These are phyloP conservation scores for Ascaphus truei DNA, from an alignment of 2,113 vertebrate genomes.

Conservation along the genomic window DNA sequence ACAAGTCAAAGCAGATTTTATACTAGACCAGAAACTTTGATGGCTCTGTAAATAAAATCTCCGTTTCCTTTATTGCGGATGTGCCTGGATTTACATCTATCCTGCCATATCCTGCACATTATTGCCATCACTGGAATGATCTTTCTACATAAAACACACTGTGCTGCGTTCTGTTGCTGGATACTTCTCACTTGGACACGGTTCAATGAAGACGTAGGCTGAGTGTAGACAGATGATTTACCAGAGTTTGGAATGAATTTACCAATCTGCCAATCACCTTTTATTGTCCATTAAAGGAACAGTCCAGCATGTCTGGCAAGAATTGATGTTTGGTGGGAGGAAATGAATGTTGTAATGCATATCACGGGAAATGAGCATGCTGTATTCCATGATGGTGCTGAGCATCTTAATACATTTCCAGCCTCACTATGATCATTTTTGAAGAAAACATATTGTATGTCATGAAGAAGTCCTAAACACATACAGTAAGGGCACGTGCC, in stretches of 20 bases:
- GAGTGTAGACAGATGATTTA: background rate
- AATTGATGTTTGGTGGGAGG: background rate
- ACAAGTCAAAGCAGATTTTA: background rate
- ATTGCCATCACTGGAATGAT: constrained; percentile 22
- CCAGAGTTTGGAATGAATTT: constrained; percentile 10
- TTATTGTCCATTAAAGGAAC: constrained; percentile 6
- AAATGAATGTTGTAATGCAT: background rate
- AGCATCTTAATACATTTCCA: too few species aligned
- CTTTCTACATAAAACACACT: constrained; percentile 24
- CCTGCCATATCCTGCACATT: constrained; percentile 29
- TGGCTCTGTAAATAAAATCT: constrained; percentile 26
- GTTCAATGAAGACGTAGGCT: background rate
- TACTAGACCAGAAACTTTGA: background rate
- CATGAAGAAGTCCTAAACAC: too few species aligned
- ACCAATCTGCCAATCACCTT: constrained; percentile 9
- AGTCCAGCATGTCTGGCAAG: background rate
- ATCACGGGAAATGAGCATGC: background rate
- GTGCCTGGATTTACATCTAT: constrained; percentile 28
- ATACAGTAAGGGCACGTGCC: too few species aligned
- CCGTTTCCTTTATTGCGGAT: constrained; percentile 27
- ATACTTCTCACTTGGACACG: background rate
- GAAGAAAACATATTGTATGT: too few species aligned
- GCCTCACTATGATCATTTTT: too few species aligned
- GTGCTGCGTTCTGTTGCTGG: constrained; percentile 2
- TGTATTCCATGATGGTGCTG: too few species aligned